phyloP scores from a whole-genome alignment of 2,888 invertebrate genomes.

The Drosophila melanosoma region DNA sequence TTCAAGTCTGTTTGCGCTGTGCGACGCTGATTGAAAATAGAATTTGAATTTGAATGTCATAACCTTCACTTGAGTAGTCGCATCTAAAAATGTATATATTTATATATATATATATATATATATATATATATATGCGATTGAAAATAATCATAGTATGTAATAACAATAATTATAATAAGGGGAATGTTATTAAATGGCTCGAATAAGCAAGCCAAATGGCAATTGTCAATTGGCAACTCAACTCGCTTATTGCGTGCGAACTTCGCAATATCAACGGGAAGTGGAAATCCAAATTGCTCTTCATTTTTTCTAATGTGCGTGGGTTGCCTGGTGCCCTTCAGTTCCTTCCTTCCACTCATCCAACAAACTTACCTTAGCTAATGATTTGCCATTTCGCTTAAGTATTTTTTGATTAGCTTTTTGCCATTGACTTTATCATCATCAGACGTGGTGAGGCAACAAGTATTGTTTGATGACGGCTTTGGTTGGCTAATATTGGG shows the following conservation, averaged over 20 bases:
- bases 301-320: conserved; percentile 11
- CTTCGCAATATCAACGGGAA: conserved; percentile 37
- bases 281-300: conserved; percentile 40
- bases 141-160: conserved; percentile 19
- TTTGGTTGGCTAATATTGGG: conserved; percentile 47
- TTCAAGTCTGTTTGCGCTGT: conserved; percentile 49
- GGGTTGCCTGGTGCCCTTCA: conserved; percentile 14
- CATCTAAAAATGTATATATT: conserved; percentile 9
- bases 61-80: conserved; percentile 67
- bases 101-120: not conserved
- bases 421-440: conserved; percentile 34
- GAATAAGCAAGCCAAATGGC: conserved; percentile 16
- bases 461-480: conserved; percentile 26
- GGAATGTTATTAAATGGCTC: conserved; percentile 1
- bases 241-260: conserved; percentile 41
- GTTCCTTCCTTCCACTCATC: not conserved
- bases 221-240: conserved; percentile 12
- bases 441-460: conserved; percentile 1
- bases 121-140: conserved; percentile 3
- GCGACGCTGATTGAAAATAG: conserved; percentile 71
- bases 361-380: conserved; percentile 19
- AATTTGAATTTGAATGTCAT: conserved; percentile 72
- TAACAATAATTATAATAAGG: conserved; percentile 13
- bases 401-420: conserved; percentile 73
- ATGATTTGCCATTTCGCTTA: conserved; percentile 57